These are phyloP conservation scores for Nestor notabilis DNA, from an alignment of 2,113 vertebrate genomes.

Conservation along the genomic window DNA sequence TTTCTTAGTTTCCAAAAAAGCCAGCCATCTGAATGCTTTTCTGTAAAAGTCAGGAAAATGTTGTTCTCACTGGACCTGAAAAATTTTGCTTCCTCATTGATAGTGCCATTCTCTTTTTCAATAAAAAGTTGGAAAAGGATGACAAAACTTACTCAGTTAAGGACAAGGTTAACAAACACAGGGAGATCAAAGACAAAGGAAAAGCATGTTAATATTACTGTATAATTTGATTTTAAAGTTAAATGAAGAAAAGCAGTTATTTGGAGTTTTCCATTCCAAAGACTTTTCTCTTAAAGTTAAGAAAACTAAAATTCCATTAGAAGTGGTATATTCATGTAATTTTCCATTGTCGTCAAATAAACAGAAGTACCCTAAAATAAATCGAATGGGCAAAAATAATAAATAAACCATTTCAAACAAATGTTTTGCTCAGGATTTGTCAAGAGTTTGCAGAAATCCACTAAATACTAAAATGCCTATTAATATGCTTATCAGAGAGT, in stretches of 20 bases:
- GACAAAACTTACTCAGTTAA: background rate
- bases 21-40: background rate
- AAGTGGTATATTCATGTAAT: background rate
- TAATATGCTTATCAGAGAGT: background rate
- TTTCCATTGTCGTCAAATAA: background rate
- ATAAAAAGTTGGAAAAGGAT: background rate
- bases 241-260: background rate
- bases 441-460: background rate
- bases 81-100: background rate
- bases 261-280: background rate
- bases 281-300: background rate
- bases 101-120: background rate
- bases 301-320: background rate
- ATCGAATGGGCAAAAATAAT: background rate
- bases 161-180: background rate
- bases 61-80: background rate
- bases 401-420: background rate
- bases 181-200: background rate
- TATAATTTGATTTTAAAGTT: background rate
- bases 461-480: background rate
- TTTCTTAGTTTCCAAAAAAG: background rate
- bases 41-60: background rate
- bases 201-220: background rate
- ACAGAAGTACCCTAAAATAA: background rate
- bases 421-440: background rate